Percentiles rank a stretch among this genome's conserved stretches.
Conservation (phyloP, 2,113 vertebrate species). For the Emydocephalus ijimae region DNA sequence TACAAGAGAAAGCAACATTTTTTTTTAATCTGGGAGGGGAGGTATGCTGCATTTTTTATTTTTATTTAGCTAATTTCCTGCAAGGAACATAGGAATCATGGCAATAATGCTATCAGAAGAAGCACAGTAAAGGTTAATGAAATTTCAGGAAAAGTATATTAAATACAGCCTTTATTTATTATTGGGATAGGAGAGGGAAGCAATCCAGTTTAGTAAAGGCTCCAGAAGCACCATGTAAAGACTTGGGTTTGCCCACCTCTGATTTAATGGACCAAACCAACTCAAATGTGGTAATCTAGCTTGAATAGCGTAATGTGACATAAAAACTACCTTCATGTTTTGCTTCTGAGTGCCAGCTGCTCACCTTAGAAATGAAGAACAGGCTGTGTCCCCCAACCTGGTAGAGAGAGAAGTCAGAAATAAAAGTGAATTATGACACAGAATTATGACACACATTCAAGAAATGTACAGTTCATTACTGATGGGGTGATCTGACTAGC, state of each 20-base stretch:
- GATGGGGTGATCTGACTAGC: neutral
- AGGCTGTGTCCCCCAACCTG: slow-evolving; percentile 70
- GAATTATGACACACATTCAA: neutral
- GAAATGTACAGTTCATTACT: neutral
- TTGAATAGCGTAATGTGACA: neutral
- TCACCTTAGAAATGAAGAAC: slow-evolving; percentile 72
- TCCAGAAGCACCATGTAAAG: neutral
- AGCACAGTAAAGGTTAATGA: neutral
- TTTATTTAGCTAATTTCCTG: neutral
- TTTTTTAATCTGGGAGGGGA: neutral
- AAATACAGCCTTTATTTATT: neutral
- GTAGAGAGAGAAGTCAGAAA: slow-evolving; percentile 6
- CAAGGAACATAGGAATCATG: neutral
- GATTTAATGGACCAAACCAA: neutral
- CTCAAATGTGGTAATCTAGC: neutral
- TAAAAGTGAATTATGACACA: fast-evolving
- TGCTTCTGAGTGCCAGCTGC: neutral
- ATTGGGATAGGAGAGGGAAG: neutral
- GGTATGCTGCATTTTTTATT: neutral
- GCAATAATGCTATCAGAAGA: neutral
- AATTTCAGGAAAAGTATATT: neutral
- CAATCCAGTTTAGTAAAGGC: neutral
- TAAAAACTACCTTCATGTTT: neutral
- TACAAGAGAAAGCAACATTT: neutral
- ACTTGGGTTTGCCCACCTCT: neutral